Conservation (phyloP, 1,140 invertebrate species). For the Heliconius eleuchia region DNA sequence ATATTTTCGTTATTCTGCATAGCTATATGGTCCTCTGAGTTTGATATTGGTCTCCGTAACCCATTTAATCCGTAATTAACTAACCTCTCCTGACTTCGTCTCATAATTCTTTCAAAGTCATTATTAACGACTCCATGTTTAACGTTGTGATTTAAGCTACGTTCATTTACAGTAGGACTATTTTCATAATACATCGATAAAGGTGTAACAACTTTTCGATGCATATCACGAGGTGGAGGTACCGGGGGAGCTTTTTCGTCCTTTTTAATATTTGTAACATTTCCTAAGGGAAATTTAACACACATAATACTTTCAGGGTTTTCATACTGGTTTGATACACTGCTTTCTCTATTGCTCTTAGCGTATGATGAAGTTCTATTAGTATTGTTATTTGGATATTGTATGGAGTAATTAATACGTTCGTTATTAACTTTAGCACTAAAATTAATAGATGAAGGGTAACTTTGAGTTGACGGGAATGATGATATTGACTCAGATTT, state of each 20-base stretch:
- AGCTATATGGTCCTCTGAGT: conserved; percentile 82
- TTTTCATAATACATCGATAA: conserved; percentile 80
- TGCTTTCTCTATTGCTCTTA: conserved; percentile 67
- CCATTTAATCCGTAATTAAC: conserved; percentile 60
- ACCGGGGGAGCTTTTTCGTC: conserved; percentile 82
- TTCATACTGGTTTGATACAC: conserved; percentile 62
- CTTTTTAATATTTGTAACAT: conserved; percentile 68
- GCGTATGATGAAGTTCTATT: conserved; percentile 60
- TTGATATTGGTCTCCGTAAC: conserved; percentile 76
- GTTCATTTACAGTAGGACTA: conserved; percentile 58
- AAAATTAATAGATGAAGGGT: conserved; percentile 79
- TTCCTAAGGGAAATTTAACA: conserved; percentile 79
- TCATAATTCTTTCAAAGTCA: conserved; percentile 76
- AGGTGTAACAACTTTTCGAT: conserved; percentile 80
- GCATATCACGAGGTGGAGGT: conserved; percentile 87
- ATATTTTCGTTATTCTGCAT: conserved; percentile 74
- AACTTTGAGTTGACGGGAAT: conserved; percentile 78
- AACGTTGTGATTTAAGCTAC: conserved; percentile 51
- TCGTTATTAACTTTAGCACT: conserved; percentile 81
- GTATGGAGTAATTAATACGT: conserved; percentile 79
- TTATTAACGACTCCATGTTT: conserved; percentile 72
- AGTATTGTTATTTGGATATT: conserved; percentile 68
- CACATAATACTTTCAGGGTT: conserved; percentile 74
- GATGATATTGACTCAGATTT: conserved; percentile 79
- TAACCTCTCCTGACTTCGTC: conserved; percentile 72